Conservation (phyloP, 2,888 invertebrate genomes). For the Pheosia tremula region DNA sequence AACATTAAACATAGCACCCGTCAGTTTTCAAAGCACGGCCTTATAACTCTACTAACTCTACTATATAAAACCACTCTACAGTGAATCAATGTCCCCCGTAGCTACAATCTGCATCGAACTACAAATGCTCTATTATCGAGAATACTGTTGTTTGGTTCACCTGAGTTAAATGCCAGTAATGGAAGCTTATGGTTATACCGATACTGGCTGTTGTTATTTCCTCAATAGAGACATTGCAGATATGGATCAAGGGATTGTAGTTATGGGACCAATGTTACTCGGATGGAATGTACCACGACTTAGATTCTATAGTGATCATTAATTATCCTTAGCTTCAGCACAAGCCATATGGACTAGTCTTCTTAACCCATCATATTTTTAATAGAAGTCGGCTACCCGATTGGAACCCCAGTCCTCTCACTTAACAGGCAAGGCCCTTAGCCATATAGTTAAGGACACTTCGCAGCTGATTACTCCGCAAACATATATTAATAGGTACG, state of each 20-base stretch:
- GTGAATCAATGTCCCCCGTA: slow-evolving; percentile 19
- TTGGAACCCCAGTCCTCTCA: too few species aligned
- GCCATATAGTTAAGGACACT: too few species aligned
- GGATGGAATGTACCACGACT: too few species aligned
- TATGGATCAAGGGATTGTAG: slow-evolving; percentile 31
- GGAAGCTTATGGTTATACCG: slow-evolving; percentile 31
- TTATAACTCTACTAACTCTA: slow-evolving; percentile 13
- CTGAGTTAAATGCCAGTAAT: slow-evolving; percentile 34
- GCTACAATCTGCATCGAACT: slow-evolving; percentile 35
- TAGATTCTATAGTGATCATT: too few species aligned
- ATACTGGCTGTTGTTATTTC: slow-evolving; percentile 44
- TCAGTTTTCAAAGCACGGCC: slow-evolving; percentile 12
- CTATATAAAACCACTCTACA: background rate
- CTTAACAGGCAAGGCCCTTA: too few species aligned
- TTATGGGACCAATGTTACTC: background rate
- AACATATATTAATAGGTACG: too few species aligned
- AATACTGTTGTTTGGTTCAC: slow-evolving; percentile 41
- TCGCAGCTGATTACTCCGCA: too few species aligned
- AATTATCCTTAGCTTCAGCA: too few species aligned
- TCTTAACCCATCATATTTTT: too few species aligned
- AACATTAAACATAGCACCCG: too few species aligned
- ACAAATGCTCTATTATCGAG: slow-evolving; percentile 28
- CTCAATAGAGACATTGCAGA: slow-evolving; percentile 56
- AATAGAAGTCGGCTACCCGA: too few species aligned
- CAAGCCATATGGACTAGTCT: too few species aligned